phyloP scores from a whole-genome alignment of 2,113 vertebrate species.

The Neotoma lepida region DNA sequence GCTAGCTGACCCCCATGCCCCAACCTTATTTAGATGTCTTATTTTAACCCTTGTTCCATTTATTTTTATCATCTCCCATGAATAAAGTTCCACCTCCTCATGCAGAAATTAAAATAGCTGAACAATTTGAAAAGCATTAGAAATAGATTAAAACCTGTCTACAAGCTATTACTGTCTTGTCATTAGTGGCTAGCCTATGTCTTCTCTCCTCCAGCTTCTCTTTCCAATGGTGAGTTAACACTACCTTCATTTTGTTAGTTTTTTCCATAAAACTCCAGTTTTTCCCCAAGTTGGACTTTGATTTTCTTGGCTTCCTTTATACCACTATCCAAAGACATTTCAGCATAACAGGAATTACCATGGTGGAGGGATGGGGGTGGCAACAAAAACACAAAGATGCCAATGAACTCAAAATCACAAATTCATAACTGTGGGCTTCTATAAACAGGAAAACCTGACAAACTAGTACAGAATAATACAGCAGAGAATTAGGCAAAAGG shows the following conservation, averaged over 20 bases:
- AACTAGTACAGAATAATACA: background rate
- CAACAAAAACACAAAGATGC: background rate
- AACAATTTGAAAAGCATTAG: background rate
- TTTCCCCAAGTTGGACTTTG: background rate
- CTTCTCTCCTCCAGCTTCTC: background rate
- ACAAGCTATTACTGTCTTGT: background rate
- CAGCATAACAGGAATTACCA: background rate
- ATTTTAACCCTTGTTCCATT: constrained; percentile 46
- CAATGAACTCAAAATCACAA: background rate
- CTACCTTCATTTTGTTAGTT: background rate
- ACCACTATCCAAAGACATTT: background rate
- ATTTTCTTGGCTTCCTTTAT: background rate
- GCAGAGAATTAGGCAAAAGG: background rate
- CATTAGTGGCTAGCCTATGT: background rate
- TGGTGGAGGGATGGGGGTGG: background rate
- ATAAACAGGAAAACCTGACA: constrained; percentile 35
- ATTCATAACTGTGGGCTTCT: background rate
- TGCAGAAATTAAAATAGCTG: constrained; percentile 53
- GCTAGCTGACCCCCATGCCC: background rate
- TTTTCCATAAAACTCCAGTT: background rate
- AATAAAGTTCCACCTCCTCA: constrained; percentile 41
- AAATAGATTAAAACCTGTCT: background rate
- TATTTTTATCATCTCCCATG: background rate
- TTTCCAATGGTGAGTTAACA: background rate
- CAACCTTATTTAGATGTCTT: constrained; percentile 38